Base-by-base conservation (phyloP, 2,888 invertebrate genomes). In the Eupithecia exiguata region DNA sequence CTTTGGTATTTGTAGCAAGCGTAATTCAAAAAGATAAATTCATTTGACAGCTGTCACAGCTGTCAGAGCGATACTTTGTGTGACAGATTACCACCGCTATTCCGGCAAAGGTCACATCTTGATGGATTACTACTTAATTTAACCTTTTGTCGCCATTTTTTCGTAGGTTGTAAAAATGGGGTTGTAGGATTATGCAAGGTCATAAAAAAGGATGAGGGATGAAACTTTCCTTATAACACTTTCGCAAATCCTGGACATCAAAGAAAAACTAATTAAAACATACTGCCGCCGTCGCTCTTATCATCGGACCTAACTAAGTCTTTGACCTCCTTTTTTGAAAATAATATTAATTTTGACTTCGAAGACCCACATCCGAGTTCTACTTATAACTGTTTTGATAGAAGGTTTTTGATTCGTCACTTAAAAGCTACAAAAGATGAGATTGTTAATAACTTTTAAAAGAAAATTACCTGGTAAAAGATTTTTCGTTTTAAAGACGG, bases 221-320 rank as follows among this genome's bases (percentile, higher is more conserved):
- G 36, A 77, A 80, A 77, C 68, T 77, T 79, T 74, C 58, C 68
- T 71, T 68, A 74, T 71, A 74, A 71, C 74, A 71, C 62, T 77
- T 71, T 72, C 70, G 69, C 58, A 68, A 77, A 79, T 71, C 70
- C 73, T 68, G 71, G 66, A 72, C 74, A 74, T 77, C 75, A 78
- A 70, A 78, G 73, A 74, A 65, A 71, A 79, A 80, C 78, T 80
- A 80, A 79, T 79, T 80, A 79, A 78, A 80, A 77, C 71, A 69
- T 70, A 65, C 68, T 74, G 62, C 66, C 53, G 65, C 70, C 43
- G 30, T 53, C 70, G 66, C 73, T 72, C 69, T 74, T 62, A 77
- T 76, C 75, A 71, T 71, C 65, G 53, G 71, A 49, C 67, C 62
- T 30, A 35, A 73, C 62, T 30, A 35, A 73, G 69, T 58, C 69